A percentile compares a stretch with the other conserved stretches of the same genome.
phyloP scores from a whole-genome alignment of 2,113 vertebrate genomes.

The Prietella phreatophila region DNA sequence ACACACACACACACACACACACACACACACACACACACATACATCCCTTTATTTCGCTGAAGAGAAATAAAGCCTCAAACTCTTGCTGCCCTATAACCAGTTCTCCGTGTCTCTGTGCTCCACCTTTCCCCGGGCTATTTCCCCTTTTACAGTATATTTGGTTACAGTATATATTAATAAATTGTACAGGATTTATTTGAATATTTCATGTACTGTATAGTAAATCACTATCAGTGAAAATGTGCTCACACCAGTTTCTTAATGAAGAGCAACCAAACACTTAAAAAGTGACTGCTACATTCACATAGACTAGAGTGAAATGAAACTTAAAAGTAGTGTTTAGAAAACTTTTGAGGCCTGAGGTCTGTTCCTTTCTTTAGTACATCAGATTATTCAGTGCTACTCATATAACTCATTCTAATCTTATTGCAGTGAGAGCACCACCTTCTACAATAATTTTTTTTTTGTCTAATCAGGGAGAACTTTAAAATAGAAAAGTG shows the following conservation, averaged over 20 bases:
- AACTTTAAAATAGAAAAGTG: conserved; percentile 57
- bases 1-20: too few species aligned
- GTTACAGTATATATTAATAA: too few species aligned
- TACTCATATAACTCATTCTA: conserved; percentile 51
- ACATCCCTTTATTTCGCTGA: too few species aligned
- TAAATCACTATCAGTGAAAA: conserved; percentile 66
- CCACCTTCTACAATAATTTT: conserved; percentile 52
- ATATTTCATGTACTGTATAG: conserved; percentile 53
- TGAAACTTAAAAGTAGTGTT: conserved; percentile 25
- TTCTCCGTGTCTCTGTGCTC: too few species aligned
- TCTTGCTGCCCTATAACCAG: too few species aligned
- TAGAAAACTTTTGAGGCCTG: not conserved
- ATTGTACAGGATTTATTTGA: conserved; percentile 36
- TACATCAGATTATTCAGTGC: conserved; percentile 47
- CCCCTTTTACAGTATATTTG: too few species aligned
- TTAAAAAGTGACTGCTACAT: conserved; percentile 52
- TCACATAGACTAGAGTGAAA: conserved; percentile 40
- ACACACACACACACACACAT: too few species aligned
- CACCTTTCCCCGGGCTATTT: too few species aligned
- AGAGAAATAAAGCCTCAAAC: too few species aligned
- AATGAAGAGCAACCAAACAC: conserved; percentile 62
- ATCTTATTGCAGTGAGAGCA: conserved; percentile 56
- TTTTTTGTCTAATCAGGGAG: conserved; percentile 59
- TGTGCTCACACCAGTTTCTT: conserved; percentile 54
- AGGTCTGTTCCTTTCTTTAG: conserved; percentile 33